phyloP scores from a whole-genome alignment of 2,113 vertebrate species.

The Dryoscopus gambensis region DNA sequence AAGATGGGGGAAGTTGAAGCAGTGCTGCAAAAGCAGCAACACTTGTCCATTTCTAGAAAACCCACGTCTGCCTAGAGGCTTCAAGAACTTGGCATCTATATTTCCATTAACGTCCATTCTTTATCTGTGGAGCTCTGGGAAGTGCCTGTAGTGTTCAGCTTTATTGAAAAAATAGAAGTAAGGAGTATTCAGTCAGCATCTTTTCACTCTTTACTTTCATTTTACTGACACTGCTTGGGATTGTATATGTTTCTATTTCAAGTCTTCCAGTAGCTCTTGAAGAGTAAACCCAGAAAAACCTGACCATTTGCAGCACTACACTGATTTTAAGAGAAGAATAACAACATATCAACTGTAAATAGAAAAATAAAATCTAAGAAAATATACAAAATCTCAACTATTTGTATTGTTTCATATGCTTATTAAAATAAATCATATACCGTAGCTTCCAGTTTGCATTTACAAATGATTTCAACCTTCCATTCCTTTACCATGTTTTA shows the following conservation, averaged over 20 bases:
- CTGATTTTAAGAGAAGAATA: background rate
- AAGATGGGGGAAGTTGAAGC: background rate
- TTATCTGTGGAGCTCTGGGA: background rate
- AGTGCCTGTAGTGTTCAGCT: background rate
- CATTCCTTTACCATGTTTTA: background rate
- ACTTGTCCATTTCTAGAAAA: background rate
- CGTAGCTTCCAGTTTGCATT: background rate
- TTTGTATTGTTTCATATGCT: background rate
- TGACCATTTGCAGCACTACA: background rate
- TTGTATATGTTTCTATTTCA: background rate
- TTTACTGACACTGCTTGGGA: background rate
- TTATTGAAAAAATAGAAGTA: background rate
- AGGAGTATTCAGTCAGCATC: background rate
- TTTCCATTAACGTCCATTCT: background rate
- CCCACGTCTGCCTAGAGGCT: background rate
- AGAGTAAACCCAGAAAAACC: background rate
- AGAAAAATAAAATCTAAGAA: background rate
- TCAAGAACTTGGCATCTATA: background rate
- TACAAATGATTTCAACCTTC: background rate
- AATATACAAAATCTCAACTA: background rate
- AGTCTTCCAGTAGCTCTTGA: background rate
- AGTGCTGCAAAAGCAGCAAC: background rate
- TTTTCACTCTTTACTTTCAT: background rate
- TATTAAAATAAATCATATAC: background rate
- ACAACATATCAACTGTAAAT: background rate